Evolutionary conservation across 2,113 vertebrate genomes (phyloP), one percentile per base, ranked within the genome.

Genomic region (Oreocharis arfaki): DNA sequence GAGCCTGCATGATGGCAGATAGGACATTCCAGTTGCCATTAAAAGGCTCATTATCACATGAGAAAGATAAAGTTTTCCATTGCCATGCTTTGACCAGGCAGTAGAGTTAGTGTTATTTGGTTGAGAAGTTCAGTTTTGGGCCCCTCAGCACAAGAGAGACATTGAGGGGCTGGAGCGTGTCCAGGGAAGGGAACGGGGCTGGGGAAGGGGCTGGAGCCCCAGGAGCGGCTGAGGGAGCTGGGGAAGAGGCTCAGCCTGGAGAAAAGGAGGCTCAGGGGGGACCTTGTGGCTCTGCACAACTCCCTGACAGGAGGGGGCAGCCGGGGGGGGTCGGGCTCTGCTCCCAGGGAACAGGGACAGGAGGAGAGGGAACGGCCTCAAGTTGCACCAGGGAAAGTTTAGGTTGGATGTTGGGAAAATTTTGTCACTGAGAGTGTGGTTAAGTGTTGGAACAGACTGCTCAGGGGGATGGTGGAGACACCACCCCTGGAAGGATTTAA

Each of bases 351-450:
- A 35, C 41, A 35, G 32, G 20, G 24, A 53, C 46, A 60, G 39
- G 16, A 46, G 3, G 9, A 89, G 46, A 61, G 23, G 7, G 2
- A 47, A 55, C 0, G 0, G 13, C 4, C 16, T 24, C 10, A 20
- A 1, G 9, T 1, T 32, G 11, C 1, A 5, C 5, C 8, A 47
- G 17, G 11, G 47, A 2, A 41, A 3, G 21, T 55, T 68, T 19
- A 32, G 9, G 3, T 23, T 27, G 26, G n/a, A 20, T 16, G 11
- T 18, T 30, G 21, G 24, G 41, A 69, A 55, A 13, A 76, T 27
- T 41, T 46, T 14, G 10, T 47, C 24, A 68, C 39, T 15, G 22
- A 22, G 11, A 12, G 5, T 4, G 16, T 35, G 11, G 6, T 9
- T 44, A 46, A 28, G 4, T 33, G 8, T 23, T 52, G 46, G 63